phyloP scores from a whole-genome alignment of 2,797 vertebrate species.

The Petrocephalus sullivani region DNA sequence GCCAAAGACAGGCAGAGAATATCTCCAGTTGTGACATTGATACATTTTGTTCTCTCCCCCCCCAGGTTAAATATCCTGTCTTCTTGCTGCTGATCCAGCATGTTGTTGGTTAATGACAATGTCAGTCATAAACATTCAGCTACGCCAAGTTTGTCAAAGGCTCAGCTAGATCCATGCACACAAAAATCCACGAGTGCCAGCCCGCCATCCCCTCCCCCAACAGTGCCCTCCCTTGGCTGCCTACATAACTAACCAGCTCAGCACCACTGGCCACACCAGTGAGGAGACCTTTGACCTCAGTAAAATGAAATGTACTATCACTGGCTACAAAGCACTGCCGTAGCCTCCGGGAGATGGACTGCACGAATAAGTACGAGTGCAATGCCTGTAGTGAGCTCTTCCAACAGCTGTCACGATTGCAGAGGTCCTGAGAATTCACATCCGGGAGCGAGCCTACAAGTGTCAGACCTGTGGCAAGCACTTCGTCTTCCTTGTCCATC shows the following conservation, averaged over 20 bases:
- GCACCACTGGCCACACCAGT: neutral
- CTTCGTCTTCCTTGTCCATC: neutral
- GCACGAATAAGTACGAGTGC: neutral
- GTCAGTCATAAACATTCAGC: neutral
- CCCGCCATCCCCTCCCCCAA: no score
- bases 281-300: neutral
- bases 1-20: neutral
- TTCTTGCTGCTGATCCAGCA: neutral
- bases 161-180: neutral
- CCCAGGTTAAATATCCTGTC: neutral
- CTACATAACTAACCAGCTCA: neutral
- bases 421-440: neutral
- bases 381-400: neutral
- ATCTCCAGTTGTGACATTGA: neutral
- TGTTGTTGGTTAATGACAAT: neutral
- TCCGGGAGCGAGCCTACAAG: neutral
- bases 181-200: neutral
- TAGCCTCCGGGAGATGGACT: neutral
- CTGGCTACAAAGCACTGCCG: neutral
- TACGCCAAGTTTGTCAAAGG: neutral
- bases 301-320: neutral
- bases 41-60: neutral
- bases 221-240: neutral
- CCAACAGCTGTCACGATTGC: neutral
- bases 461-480: neutral